Conservation (phyloP, 2,113 vertebrate species). For the Maccullochella peelii region DNA sequence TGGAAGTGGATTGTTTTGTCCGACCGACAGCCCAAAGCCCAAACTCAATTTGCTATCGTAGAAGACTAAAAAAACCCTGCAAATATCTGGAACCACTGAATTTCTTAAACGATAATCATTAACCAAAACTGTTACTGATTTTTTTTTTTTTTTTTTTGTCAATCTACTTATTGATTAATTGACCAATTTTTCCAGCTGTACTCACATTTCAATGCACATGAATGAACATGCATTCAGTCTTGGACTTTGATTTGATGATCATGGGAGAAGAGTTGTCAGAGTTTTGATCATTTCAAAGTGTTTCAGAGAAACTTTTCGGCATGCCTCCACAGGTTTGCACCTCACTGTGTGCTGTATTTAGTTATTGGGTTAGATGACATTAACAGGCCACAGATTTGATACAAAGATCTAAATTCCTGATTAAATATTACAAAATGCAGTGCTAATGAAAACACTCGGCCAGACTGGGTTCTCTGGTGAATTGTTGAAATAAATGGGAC, state of each 20-base stretch:
- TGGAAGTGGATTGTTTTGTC: neutral
- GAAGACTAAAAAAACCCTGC: neutral
- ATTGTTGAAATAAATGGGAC: neutral
- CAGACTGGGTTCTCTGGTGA: neutral
- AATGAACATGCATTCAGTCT: neutral
- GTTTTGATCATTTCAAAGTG: neutral
- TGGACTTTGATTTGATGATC: neutral
- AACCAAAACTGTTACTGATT: neutral
- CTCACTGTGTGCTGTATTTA: too few relatives aligned
- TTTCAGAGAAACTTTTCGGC: neutral
- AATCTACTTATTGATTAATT: neutral
- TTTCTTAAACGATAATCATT: neutral
- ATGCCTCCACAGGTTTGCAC: conserved; percentile 3
- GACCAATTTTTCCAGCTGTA: neutral
- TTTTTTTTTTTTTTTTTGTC: neutral
- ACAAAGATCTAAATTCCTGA: neutral
- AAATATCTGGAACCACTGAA: neutral
- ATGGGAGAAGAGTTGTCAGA: neutral
- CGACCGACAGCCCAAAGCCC: neutral
- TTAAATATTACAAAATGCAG: neutral
- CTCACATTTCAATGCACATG: neutral
- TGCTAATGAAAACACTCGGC: neutral
- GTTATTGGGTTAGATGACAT: neutral
- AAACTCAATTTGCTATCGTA: neutral
- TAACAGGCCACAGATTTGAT: neutral